Base-by-base conservation (phyloP, 2,888 invertebrate species). In the Teleiodes luculella region DNA sequence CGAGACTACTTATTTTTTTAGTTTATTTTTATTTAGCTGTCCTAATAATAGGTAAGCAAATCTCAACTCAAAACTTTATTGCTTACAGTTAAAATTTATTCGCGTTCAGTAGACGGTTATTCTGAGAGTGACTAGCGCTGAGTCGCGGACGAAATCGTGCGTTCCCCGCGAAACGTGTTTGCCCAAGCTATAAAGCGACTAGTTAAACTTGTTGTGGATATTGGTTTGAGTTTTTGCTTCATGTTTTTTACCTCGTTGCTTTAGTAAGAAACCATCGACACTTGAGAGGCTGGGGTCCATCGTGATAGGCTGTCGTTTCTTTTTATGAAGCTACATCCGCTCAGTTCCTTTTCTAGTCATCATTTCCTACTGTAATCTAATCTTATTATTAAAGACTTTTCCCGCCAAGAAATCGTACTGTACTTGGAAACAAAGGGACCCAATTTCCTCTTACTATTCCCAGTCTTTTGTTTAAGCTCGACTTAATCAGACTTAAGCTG, bases 111-210 rank as follows among this genome's bases (percentile, higher is more conserved):
- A 59, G 64, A 69, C 64, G 60, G 68, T 74, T 79, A 76, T 70
- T 72, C 61, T 55, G 61, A 67, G 63, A 62, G 62, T 65, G 68
- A 64, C 67, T 68, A 69, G 63, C 74, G 72, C 61, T 65, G 68
- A 64, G 67, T 68, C 70, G 63, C 74, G 72, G 67, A 74, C 71
- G 72, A 72, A 79, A 76, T 80, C 79, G 80, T 78, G 77, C 76
- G 76, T 80, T 78, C 78, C 67, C 70, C 68, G 68, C 70, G 76
- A 77, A 82, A 79, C 82, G 78, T 80, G 77, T 79, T 80, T 76
- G 72, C 74, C 66, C 71, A 78, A 78, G 78, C 76, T 70, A 80
- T 80, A 81, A 80, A 83, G 73, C 70, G 78, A 78, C 78, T 79
- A 80, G 82, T 78, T 77, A 76, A 79, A 82, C 82, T 78, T 71